Evolutionary conservation across 2,888 invertebrate genomes (phyloP).

Genomic region (Coelopa pilipes): DNA sequence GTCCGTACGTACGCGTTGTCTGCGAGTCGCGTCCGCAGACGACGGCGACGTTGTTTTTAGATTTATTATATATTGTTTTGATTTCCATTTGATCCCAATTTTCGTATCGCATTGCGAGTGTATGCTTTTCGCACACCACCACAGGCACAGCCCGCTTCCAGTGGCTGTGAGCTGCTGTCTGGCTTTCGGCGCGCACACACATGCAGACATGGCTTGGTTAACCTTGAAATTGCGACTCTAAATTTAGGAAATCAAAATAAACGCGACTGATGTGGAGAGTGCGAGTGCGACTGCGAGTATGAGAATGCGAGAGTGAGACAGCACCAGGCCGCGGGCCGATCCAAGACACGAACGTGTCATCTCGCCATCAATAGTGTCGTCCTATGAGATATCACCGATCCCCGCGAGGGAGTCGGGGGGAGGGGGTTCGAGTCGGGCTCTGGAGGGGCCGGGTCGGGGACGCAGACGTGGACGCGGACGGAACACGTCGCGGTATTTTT

Average conservation of each 20-base stretch:
- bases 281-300: too few relatives aligned
- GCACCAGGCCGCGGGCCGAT: neutral
- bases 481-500: too few relatives aligned
- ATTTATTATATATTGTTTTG: slow-evolving; percentile 37
- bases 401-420: too few relatives aligned
- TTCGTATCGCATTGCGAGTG: slow-evolving; percentile 20
- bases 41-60: slow-evolving; percentile 30
- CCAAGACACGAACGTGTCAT: slow-evolving; percentile 8
- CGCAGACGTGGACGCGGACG: neutral
- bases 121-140: too few relatives aligned
- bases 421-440: too few relatives aligned
- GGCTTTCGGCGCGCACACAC: neutral
- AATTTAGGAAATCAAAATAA: slow-evolving; percentile 11
- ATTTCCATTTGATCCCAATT: slow-evolving; percentile 38
- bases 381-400: neutral
- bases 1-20: slow-evolving; percentile 10
- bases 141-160: too few relatives aligned
- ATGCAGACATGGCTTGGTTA: slow-evolving; percentile 31
- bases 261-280: neutral
- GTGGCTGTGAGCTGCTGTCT: slow-evolving; percentile 12
- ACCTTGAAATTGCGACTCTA: slow-evolving; percentile 39
- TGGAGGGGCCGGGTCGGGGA: too few relatives aligned
- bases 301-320: too few relatives aligned
- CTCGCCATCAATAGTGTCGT: neutral
- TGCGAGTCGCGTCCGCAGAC: neutral